These are phyloP conservation scores for Melieria crassipennis DNA, from an alignment of 2,888 invertebrate species.

Conservation along the genomic window DNA sequence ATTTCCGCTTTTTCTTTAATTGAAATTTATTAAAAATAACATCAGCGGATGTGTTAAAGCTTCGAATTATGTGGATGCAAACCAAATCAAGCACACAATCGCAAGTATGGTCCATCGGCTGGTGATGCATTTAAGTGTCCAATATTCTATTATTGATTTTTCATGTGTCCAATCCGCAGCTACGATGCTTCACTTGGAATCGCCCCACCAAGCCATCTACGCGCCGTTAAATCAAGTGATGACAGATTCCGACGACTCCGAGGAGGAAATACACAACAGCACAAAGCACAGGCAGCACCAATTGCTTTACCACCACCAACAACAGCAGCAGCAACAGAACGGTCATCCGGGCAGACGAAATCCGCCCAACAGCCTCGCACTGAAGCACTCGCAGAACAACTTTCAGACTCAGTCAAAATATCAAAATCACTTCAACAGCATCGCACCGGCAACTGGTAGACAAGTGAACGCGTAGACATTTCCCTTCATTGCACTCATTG, in stretches of 20 bases:
- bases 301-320: slow-evolving; percentile 39
- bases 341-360: slow-evolving; percentile 47
- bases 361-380: slow-evolving; percentile 51
- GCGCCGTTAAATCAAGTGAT: slow-evolving; percentile 81
- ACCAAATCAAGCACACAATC: too few relatives aligned
- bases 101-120: too few relatives aligned
- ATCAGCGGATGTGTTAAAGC: too few relatives aligned
- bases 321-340: slow-evolving; percentile 37
- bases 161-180: slow-evolving; percentile 40
- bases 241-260: slow-evolving; percentile 80
- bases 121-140: not conserved
- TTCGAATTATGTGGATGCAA: too few relatives aligned
- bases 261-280: slow-evolving; percentile 59
- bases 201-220: slow-evolving; percentile 71
- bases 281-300: slow-evolving; percentile 48
- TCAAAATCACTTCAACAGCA: not conserved
- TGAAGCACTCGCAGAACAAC: slow-evolving; percentile 46
- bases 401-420: not conserved
- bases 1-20: too few relatives aligned
- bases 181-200: slow-evolving; percentile 65
- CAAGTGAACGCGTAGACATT: not conserved
- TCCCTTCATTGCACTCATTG: not conserved
- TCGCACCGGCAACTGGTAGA: slow-evolving; percentile 27
- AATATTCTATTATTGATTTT: not conserved
- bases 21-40: too few relatives aligned